A percentile compares a stretch with the other conserved stretches of the same genome.
phyloP scores from a whole-genome alignment of 2,797 vertebrate genomes.

The Eurystomus glaucurus region DNA sequence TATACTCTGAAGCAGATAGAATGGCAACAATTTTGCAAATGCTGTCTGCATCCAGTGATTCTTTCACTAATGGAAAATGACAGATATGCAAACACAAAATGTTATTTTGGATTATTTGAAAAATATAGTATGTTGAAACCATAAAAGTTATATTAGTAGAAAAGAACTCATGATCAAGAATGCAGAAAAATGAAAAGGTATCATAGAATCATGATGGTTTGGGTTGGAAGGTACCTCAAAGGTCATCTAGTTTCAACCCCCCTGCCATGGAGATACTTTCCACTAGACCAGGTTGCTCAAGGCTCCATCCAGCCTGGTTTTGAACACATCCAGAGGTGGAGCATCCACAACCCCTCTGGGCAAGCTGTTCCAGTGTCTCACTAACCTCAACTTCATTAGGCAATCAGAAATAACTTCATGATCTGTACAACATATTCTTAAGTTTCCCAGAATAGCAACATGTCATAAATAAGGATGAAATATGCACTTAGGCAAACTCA shows the following conservation, averaged over 20 bases:
- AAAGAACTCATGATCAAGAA: background rate
- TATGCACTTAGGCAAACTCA: background rate
- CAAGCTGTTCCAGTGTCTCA: no score
- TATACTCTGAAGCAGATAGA: background rate
- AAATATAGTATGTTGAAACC: background rate
- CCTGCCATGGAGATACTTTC: no score
- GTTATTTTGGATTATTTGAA: background rate
- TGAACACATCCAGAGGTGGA: no score
- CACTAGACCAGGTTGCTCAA: no score
- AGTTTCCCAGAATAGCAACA: rapidly evolving
- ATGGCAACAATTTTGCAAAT: background rate
- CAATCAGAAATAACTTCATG: background rate
- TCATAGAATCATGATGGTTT: background rate
- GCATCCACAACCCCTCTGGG: no score
- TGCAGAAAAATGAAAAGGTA: background rate
- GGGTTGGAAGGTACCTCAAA: no score
- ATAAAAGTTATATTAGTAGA: background rate
- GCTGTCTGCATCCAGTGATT: background rate
- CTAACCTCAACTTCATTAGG: background rate
- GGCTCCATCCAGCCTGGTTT: no score
- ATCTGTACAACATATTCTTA: background rate
- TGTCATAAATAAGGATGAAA: background rate
- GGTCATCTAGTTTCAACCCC: no score
- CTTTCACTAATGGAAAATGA: background rate
- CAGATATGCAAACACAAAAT: background rate